Evolutionary conservation across 2,113 vertebrate species (phyloP).

Genomic region (Notechis scutatus): DNA sequence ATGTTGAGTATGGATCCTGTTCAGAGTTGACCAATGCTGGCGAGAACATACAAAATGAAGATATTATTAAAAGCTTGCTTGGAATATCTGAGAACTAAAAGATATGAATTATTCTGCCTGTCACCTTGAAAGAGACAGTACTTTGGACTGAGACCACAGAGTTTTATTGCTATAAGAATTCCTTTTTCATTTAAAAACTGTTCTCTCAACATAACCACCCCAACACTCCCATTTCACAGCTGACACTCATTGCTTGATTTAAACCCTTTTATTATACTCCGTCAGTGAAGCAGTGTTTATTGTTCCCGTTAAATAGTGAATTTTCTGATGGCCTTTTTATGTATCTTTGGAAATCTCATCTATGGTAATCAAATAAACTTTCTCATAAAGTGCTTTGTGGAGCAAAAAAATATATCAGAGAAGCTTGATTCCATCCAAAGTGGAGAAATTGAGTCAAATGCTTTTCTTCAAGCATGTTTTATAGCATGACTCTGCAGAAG

Average conservation of each 20-base stretch:
- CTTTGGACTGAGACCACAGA: not conserved
- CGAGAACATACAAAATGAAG: not conserved
- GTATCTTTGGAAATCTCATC: not conserved
- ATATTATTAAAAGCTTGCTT: not conserved
- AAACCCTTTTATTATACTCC: not conserved
- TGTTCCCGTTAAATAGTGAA: not conserved
- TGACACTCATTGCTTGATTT: not conserved
- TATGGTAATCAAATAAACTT: not conserved
- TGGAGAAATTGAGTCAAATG: not conserved
- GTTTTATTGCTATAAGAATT: not conserved
- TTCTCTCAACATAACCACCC: not conserved
- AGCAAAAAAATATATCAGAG: not conserved
- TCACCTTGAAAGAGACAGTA: not conserved
- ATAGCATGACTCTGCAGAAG: not conserved
- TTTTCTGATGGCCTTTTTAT: conserved; percentile 14
- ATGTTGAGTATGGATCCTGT: no score
- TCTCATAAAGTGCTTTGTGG: not conserved
- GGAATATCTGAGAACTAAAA: not conserved
- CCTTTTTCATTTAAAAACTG: not conserved
- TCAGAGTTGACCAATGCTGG: no score
- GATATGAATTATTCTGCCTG: not conserved
- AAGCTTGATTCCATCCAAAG: not conserved
- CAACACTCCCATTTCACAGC: accelerated
- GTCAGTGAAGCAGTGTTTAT: not conserved
- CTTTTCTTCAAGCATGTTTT: not conserved